Evolutionary conservation across 2,113 vertebrate species (phyloP), one percentile per base, ranked within the genome.

Genomic region (Gobio gobio): DNA sequence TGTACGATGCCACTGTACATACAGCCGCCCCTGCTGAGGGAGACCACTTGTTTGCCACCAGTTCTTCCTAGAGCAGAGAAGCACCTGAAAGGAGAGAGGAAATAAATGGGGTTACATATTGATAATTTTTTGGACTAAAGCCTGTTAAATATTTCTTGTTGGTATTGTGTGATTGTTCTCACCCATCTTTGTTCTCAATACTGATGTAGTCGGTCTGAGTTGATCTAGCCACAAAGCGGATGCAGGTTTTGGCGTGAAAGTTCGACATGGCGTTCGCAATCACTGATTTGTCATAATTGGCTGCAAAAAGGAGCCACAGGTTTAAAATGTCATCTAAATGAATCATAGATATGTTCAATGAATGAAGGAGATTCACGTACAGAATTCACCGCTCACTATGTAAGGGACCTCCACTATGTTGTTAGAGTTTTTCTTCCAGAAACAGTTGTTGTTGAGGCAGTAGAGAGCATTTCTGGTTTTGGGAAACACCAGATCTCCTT

Each of bases 31-130:
- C 1, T 75, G 0, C 51, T 51, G 43, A 93, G 81, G 54, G 92
- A 93, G 22, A 92, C 5, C 26, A 61, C 68, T 87, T 93, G 91
- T 20, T 26, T 47, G 29, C 89, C 88, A 13, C 89, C 89, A 7
- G 18, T 72, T 40, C 20, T 85, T 7, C 91, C 92, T 13, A 92
- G 5, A 54, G 18, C 1, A 14, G 92, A 90, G 79, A 86, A 93
- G 43, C 91, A 92, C 49, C 92, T 93, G 70, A 56, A 29, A 78
- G 47, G 13, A 70, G 40, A 73, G 70, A 73, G 10, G 16, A 22
- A 22, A 72, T 26, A n/a, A 68, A 16, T n/a, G 73, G 22, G 13
- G 12, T n/a, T 40, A 76, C 8, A 54, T n/a, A 0, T 20, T 10
- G 43, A 16, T 26, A 7, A 7, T 7, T 40, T 40, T 40, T 40